phyloP scores from a whole-genome alignment of 2,888 invertebrate genomes.

The Mantis religiosa region DNA sequence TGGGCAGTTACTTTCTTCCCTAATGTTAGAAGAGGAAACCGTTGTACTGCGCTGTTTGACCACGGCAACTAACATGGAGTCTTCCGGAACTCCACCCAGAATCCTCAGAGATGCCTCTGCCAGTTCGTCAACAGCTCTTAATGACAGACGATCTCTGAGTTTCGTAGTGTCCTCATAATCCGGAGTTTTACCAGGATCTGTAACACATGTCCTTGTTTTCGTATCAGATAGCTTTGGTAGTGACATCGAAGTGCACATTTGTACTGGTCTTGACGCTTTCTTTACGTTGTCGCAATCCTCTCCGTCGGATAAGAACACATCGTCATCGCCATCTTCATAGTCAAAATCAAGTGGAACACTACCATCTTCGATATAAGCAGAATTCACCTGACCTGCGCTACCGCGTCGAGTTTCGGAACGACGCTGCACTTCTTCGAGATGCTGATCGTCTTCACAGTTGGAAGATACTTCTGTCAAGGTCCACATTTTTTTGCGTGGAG shows the following conservation, averaged over 20 bases:
- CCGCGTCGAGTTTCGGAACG: neutral
- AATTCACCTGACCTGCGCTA: neutral
- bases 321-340: neutral
- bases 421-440: neutral
- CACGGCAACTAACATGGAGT: neutral
- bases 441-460: constrained; percentile 24
- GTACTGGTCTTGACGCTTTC: neutral
- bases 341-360: neutral
- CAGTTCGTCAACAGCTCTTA: neutral
- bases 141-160: neutral
- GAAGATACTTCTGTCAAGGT: constrained; percentile 28
- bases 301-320: neutral
- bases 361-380: constrained; percentile 4
- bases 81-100: neutral
- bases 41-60: neutral
- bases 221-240: neutral
- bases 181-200: neutral
- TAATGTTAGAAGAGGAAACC: neutral
- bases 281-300: neutral
- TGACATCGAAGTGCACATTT: neutral
- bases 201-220: neutral
- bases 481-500: constrained; percentile 20
- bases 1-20: neutral
- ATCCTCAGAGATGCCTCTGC: neutral
- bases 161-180: neutral